Base-by-base conservation (phyloP, 2,797 vertebrate species). In the Cheirogaleus major region DNA sequence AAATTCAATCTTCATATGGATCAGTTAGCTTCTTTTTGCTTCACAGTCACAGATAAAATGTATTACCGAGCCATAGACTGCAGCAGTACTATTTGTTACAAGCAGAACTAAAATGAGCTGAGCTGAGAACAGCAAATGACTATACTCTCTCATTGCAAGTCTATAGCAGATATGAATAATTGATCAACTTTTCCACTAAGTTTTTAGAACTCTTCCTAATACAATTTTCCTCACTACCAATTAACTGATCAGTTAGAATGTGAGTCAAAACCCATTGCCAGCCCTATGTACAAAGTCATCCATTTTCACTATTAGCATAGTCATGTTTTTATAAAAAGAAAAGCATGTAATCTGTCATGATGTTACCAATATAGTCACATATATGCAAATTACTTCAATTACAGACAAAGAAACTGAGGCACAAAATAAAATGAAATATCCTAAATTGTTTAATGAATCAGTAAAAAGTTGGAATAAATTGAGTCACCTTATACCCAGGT, bases 401-500 rank as follows among this genome's bases (percentile, higher is more conserved):
- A 86, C 20, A 69, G 63, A 20, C 43, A 70, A 78, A 70, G 11
- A 81, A 63, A 67, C 4, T 15, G 25, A 93, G 13, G 76, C 22
- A 92, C 41, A 82, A 32, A 61, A 76, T 76, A 78, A 88, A 88
- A 86, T 89, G 12, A 78, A 93, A 65, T 41, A 35, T 67, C 25
- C 52, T 72, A 93, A 95, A 84, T 69, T 87, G 11, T 59, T 93
- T 70, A 89, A 72, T 10, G 48, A 89, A 55, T 90, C 61, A 65
- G 25, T 22, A 48, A 78, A 95, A 89, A 95, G 85, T 0, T 63
- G 30, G 69, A 91, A 76, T 15, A 59, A 12, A 91, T 43, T 14
- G n/a, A n/a, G 17, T 67, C n/a, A 81, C 35, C 38, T 83, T 27
- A 85, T 65, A 7, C 10, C 87, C n/a, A 45, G 14, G 20, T 81